Base-by-base conservation (phyloP, 1,140 invertebrate genomes). In the Lepidurus packardi region DNA sequence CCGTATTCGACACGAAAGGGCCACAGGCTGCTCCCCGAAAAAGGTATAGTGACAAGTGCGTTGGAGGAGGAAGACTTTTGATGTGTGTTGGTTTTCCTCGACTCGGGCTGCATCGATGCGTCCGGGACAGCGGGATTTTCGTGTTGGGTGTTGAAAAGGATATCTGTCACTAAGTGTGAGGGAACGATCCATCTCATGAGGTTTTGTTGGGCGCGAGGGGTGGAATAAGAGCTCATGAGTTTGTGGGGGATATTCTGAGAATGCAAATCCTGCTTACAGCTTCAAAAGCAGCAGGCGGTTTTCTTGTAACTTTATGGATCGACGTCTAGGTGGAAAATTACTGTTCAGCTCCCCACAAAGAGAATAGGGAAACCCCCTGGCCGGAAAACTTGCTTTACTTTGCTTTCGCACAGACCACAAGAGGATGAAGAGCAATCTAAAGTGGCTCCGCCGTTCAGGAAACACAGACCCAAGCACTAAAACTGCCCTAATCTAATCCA, bases 271-370 rank as follows among this genome's bases (percentile, higher is more conserved):
- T 21, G 9, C 13, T 34, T 34, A 34, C 34, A 13, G 53, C 53
- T 65, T 65, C 21, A n/a, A 65, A 13, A 65, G 13, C 53, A 65
- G 53, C 53, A 65, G 16, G 53, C 13, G 53, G 53, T 65, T 65
- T 65, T 65, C 53, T 65, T 65, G 21, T 21, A 65, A 65, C 53
- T 65, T 65, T 65, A 65, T 65, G 53, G 53, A 65, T 65, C 53
- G 13, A 65, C 53, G 53, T 7, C 21, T 65, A 65, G 13, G 53
- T n/a, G 53, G 53, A 65, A 21, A 13, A n/a, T 65, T 65, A 65
- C 53, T 13, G 9, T 21, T 65, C n/a, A 9, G 53, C 53, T 13
- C 13, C 53, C 53, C 53, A 65, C 21, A 65, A 11, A 21, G 21
- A 21, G 21, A 16, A 65, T 65, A 65, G 7, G 21, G 34, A 34